A percentile compares a stretch with the other conserved stretches of the same genome.
Evolutionary conservation across 2,888 invertebrate species (phyloP).

Genomic region (Psococerastis gibbosa): DNA sequence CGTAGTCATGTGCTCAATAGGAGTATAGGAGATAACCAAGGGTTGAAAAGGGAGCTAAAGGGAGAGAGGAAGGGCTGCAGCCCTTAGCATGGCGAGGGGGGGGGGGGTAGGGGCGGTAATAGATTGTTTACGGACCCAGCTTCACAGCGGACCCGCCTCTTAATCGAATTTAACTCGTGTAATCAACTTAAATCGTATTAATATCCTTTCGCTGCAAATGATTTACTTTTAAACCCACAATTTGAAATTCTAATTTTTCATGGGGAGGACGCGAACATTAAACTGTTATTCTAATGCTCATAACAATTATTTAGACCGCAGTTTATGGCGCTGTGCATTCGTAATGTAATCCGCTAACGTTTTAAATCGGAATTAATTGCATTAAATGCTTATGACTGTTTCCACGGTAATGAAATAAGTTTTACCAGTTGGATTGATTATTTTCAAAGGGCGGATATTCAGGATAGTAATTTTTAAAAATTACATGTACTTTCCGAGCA

Average conservation of each 20-base stretch:
- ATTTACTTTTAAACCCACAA: conserved; percentile 11
- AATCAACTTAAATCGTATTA: conserved; percentile 11
- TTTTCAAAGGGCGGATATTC: too few species aligned
- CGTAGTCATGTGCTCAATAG: too few species aligned
- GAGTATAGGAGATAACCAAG: too few species aligned
- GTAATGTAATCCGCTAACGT: too few species aligned
- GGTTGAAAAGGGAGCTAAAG: not conserved
- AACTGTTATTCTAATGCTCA: not conserved
- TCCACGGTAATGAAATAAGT: too few species aligned
- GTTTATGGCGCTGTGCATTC: too few species aligned
- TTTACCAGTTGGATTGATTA: too few species aligned
- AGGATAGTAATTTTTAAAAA: too few species aligned
- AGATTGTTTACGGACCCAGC: conserved; percentile 3
- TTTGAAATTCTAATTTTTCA: conserved; percentile 10
- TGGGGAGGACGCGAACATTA: conserved; percentile 1
- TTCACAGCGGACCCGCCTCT: not conserved
- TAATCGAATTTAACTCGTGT: conserved; percentile 6
- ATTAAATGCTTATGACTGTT: too few species aligned
- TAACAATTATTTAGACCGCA: not conserved
- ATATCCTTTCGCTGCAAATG: conserved; percentile 10
- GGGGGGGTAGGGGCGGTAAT: conserved; percentile 2
- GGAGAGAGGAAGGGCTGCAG: not conserved
- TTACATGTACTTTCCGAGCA: too few species aligned
- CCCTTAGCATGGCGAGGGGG: not conserved
- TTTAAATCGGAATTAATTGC: too few species aligned